Conservation (phyloP, 1,140 invertebrate species). For the Geopemphigus sp. region DNA sequence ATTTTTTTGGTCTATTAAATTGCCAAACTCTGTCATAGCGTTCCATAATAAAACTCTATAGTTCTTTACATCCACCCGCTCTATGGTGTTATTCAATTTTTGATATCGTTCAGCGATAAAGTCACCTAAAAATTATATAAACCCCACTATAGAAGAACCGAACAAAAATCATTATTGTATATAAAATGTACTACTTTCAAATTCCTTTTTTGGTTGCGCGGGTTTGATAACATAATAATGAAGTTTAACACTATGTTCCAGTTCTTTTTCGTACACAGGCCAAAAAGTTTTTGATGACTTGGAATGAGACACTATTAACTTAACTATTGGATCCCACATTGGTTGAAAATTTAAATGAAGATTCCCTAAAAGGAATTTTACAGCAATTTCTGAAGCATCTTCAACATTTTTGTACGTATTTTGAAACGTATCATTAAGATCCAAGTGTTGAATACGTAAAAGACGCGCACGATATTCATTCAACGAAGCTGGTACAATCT, state of each 20-base stretch:
- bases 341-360: conserved; percentile 84
- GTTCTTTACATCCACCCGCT: conserved; percentile 70
- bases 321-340: conserved; percentile 78
- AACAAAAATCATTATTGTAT: background rate
- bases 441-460: conserved; percentile 70
- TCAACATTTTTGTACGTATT: conserved; percentile 14
- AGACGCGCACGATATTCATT: conserved; percentile 70
- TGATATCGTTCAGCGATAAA: conserved; percentile 22
- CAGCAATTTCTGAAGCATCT: conserved; percentile 55
- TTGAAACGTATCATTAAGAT: conserved; percentile 53
- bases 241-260: conserved; percentile 59
- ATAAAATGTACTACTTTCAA: background rate
- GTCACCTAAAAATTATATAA: background rate
- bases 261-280: conserved; percentile 67
- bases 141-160: background rate
- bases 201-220: conserved; percentile 18
- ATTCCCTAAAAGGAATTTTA: conserved; percentile 77
- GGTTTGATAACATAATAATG: conserved; percentile 41
- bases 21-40: conserved; percentile 69
- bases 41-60: conserved; percentile 79
- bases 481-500: conserved; percentile 25
- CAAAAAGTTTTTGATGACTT: conserved; percentile 69
- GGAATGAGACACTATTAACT: conserved; percentile 65
- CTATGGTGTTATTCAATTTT: conserved; percentile 54
- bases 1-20: conserved; percentile 74